phyloP scores from a whole-genome alignment of 2,888 invertebrate species.

The Pristionchus mayeri region DNA sequence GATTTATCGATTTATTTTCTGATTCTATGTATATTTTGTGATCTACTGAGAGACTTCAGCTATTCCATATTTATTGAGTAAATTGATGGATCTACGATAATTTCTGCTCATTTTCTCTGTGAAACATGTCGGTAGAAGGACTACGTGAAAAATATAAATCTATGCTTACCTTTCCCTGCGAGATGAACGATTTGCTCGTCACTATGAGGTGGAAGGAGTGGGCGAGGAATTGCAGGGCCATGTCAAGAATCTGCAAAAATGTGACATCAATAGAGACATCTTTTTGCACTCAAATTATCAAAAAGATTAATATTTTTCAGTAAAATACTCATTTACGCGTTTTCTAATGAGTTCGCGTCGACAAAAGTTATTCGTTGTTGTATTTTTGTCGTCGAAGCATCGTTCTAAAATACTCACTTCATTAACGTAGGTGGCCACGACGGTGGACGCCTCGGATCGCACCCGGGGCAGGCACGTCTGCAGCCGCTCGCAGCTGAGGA shows the following conservation, averaged over 20 bases:
- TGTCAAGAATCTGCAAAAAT: constrained; percentile 83
- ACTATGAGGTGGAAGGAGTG: constrained; percentile 87
- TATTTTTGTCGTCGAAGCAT: too few species aligned
- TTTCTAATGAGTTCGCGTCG: not conserved
- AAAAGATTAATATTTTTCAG: too few species aligned
- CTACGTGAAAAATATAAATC: not conserved
- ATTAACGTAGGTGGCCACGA: constrained; percentile 41
- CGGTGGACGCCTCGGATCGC: constrained; percentile 34
- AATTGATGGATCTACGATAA: not conserved
- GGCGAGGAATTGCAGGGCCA: constrained; percentile 86
- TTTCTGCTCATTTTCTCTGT: too few species aligned
- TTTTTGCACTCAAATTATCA: too few species aligned
- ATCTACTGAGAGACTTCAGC: not conserved
- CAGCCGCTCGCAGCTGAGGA: constrained; percentile 87
- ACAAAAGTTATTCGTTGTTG: not conserved
- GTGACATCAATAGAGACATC: too few species aligned
- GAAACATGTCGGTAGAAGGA: not conserved
- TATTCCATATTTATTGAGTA: not conserved
- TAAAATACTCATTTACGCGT: too few species aligned
- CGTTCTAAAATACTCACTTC: not conserved
- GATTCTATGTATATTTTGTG: too few species aligned
- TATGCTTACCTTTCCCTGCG: constrained; percentile 80
- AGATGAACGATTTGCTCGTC: constrained; percentile 82
- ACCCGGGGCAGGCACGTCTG: constrained; percentile 48
- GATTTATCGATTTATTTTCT: too few species aligned